Evolutionary conservation across 2,888 invertebrate genomes (phyloP).

Genomic region (Amiota minor): DNA sequence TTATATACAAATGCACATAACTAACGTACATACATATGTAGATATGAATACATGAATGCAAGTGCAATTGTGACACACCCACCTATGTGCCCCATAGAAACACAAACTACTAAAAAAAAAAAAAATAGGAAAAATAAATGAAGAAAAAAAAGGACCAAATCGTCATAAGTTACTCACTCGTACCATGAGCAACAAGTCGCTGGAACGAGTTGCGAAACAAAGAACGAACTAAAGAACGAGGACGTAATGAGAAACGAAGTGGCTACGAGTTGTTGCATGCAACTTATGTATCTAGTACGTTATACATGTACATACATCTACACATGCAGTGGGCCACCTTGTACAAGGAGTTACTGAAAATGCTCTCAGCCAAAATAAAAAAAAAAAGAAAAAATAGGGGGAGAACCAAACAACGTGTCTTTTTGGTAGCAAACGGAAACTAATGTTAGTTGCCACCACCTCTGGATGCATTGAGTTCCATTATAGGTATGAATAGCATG

Average conservation of each 20-base stretch:
- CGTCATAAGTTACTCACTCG: background rate
- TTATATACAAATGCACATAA: too few relatives aligned
- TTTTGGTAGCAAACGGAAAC: constrained; percentile 24
- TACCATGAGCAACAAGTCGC: background rate
- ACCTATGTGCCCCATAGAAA: background rate
- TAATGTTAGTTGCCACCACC: constrained; percentile 8
- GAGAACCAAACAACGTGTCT: background rate
- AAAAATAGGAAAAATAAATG: background rate
- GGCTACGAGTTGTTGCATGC: constrained; percentile 21
- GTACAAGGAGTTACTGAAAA: background rate
- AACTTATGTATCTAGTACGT: background rate
- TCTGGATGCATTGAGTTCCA: too few relatives aligned
- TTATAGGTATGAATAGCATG: too few relatives aligned
- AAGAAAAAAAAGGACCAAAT: background rate
- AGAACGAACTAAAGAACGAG: background rate
- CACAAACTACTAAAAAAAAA: constrained; percentile 17
- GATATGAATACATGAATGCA: background rate
- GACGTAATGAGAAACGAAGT: too few relatives aligned
- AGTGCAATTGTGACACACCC: constrained; percentile 5
- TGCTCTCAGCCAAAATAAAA: constrained; percentile 1
- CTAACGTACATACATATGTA: too few relatives aligned
- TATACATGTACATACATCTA: too few relatives aligned
- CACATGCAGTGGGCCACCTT: background rate
- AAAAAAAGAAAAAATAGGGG: background rate
- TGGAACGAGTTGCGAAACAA: background rate